Evolutionary conservation across 1,140 invertebrate genomes (phyloP).

Genomic region (Fragariocoptes setiger): DNA sequence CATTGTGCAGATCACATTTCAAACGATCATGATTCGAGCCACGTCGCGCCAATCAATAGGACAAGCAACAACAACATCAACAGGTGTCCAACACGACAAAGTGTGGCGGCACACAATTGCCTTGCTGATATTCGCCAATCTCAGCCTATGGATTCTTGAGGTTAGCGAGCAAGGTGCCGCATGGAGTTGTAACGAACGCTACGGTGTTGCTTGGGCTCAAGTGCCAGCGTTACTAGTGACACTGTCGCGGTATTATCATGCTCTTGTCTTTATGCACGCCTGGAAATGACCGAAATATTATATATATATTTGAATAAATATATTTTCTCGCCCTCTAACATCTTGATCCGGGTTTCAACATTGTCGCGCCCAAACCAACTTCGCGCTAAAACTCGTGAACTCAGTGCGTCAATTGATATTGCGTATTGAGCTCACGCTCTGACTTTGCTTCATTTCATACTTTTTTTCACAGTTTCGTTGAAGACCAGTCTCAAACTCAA

Average conservation of each 20-base stretch:
- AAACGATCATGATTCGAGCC: constrained; percentile 6
- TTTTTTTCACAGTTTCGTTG: no score
- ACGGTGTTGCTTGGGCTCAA: no score
- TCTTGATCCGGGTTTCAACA: no score
- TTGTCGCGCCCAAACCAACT: no score
- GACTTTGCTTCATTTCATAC: no score
- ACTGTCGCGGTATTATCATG: constrained; percentile 5
- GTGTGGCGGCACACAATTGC: constrained; percentile 6
- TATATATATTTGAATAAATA: no score
- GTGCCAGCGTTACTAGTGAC: constrained; percentile 1
- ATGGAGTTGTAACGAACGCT: not conserved
- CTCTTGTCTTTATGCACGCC: constrained; percentile 6
- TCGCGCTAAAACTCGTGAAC: no score
- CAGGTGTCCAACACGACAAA: no score
- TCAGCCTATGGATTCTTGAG: constrained; percentile 8
- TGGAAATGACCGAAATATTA: constrained; percentile 2
- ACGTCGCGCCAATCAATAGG: constrained; percentile 4
- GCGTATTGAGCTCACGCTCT: no score
- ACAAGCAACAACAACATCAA: constrained; percentile 6
- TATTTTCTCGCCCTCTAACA: no score
- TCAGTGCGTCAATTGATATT: no score
- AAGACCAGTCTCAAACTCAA: no score
- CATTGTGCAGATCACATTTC: constrained; percentile 7
- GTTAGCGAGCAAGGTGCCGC: not conserved
- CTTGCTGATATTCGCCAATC: constrained; percentile 6